phyloP scores from a whole-genome alignment of 2,888 invertebrate species.

The Deilephila elpenor region DNA sequence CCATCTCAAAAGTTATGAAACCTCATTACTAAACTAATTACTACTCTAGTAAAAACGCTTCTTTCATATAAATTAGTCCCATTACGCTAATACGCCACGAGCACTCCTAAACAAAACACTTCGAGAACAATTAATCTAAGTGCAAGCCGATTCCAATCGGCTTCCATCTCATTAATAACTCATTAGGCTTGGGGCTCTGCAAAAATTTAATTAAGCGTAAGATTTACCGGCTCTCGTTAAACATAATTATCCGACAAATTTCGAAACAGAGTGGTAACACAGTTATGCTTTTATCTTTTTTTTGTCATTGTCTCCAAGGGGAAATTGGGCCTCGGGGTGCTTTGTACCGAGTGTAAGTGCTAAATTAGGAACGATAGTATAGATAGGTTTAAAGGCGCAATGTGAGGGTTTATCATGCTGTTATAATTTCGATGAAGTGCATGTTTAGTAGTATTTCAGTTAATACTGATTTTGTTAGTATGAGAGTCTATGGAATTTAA shows the following conservation, averaged over 20 bases:
- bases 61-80: too few relatives aligned
- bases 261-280: conserved; percentile 38
- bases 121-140: conserved; percentile 17
- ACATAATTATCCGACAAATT: conserved; percentile 43
- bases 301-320: conserved; percentile 25
- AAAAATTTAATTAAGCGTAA: conserved; percentile 41
- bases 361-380: conserved; percentile 5
- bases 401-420: conserved; percentile 6
- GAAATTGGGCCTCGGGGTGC: conserved; percentile 24
- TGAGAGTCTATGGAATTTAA: too few relatives aligned
- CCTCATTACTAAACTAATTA: too few relatives aligned
- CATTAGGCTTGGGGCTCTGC: conserved; percentile 12
- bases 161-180: conserved; percentile 32
- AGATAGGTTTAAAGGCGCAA: neutral
- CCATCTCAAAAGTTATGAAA: too few relatives aligned
- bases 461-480: too few relatives aligned
- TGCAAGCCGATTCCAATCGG: conserved; percentile 19
- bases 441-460: neutral
- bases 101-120: neutral
- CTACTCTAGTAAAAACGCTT: too few relatives aligned
- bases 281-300: conserved; percentile 38
- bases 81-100: too few relatives aligned
- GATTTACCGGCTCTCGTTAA: conserved; percentile 42
- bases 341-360: conserved; percentile 8
- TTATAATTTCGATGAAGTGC: neutral